Conservation (phyloP, 2,797 vertebrate species). For the Peromyscus melanophrys region DNA sequence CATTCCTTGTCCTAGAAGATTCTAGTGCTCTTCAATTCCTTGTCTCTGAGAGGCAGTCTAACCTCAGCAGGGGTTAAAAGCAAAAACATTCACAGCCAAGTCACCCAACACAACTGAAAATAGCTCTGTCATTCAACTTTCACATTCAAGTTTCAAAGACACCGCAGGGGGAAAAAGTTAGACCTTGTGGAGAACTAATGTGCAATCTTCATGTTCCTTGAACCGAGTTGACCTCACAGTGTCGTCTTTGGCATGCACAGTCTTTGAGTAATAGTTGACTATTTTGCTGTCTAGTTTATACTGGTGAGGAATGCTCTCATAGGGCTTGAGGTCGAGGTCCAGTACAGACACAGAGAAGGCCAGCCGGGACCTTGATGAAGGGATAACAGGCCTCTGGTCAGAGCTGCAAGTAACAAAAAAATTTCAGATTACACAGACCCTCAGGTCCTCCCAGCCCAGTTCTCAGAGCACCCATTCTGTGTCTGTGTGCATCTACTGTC, state of each 20-base stretch:
- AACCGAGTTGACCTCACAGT: conserved; percentile 89
- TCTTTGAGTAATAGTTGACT: conserved; percentile 94
- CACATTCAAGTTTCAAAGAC: conserved; percentile 83
- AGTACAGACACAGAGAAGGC: conserved; percentile 95
- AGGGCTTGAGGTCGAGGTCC: conserved; percentile 97
- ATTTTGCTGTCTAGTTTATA: conserved; percentile 96
- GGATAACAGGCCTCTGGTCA: conserved; percentile 90
- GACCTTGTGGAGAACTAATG: conserved; percentile 95
- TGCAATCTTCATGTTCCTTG: conserved; percentile 95
- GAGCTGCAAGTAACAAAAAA: conserved; percentile 87
- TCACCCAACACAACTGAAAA: conserved; percentile 85
- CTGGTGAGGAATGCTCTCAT: conserved; percentile 96
- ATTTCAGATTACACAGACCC: conserved; percentile 31
- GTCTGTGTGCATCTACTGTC: background rate
- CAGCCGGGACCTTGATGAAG: conserved; percentile 92
- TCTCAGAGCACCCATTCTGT: background rate
- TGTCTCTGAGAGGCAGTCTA: conserved; percentile 84
- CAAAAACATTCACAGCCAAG: conserved; percentile 88
- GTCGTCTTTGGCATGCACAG: conserved; percentile 90
- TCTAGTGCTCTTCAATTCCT: conserved; percentile 77
- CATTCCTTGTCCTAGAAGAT: conserved; percentile 77
- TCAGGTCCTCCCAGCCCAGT: background rate
- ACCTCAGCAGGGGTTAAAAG: conserved; percentile 84
- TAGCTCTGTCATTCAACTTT: conserved; percentile 83
- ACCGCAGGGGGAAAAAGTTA: conserved; percentile 86